phyloP scores from a whole-genome alignment of 2,888 invertebrate species.

The Eupithecia tripunctaria region DNA sequence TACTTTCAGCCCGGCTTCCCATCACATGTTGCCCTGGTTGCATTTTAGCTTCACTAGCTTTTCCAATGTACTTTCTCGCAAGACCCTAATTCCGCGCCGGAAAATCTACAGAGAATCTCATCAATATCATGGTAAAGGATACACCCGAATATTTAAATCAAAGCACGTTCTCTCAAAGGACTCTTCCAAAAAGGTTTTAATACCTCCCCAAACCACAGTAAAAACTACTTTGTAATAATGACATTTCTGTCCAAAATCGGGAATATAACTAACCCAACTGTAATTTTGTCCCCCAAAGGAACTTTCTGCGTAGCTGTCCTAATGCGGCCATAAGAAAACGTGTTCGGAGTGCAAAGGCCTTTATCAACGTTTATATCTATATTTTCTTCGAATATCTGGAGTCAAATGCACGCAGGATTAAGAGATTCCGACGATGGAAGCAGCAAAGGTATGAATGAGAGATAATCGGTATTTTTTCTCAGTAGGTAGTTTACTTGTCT shows the following conservation, averaged over 20 bases:
- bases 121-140: not conserved
- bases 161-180: conserved; percentile 1
- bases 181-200: not conserved
- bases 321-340: conserved; percentile 27
- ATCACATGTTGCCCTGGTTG: not conserved
- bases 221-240: conserved; percentile 21
- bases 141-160: not conserved
- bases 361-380: conserved; percentile 13
- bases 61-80: not conserved
- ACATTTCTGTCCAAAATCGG: conserved; percentile 26
- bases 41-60: not conserved
- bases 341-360: conserved; percentile 26
- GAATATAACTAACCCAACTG: conserved; percentile 22
- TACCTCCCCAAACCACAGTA: not conserved
- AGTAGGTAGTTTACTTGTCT: too few species aligned
- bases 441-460: not conserved
- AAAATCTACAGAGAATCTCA: not conserved
- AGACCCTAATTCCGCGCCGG: not conserved
- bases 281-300: conserved; percentile 29
- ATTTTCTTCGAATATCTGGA: not conserved
- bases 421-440: not conserved
- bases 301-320: conserved; percentile 19
- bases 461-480: too few species aligned
- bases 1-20: too few species aligned
- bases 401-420: not conserved